Evolutionary conservation across 2,113 vertebrate genomes (phyloP), one percentile per base, ranked within the genome.

Genomic region (Emydura subglobosa): DNA sequence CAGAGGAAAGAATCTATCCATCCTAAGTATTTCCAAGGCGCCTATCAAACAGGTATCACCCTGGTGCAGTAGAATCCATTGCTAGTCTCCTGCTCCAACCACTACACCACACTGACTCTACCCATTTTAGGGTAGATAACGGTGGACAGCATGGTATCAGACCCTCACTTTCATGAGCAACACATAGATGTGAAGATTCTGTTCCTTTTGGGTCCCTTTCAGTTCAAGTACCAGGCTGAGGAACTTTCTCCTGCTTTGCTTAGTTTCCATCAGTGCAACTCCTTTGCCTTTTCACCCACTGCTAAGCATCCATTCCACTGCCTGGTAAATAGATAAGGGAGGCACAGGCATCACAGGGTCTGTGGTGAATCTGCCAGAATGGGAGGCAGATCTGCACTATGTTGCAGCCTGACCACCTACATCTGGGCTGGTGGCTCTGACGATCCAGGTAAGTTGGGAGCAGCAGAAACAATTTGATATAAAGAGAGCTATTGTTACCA

Each of bases 401-500:
- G 24, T n/a, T 54, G 80, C 39, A 57, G 34, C 68, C 74, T 47
- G 25, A 25, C 39, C 50, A 27, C 29, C 85, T 57, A 27, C 68
- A 22, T 21, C 65, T 88, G 7, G 76, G 47, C 57, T 42, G 53
- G 10, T 54, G 34, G 24, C 31, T 57, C n/a, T 29, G 90, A 51
- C 16, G 25, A 79, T 31, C 61, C 31, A n/a, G 34, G 61, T 13
- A 29, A 2, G 16, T 47, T 7, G 1, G 47, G 55, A 81, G 42
- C 54, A 91, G 86, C 57, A 88, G 50, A 12, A 83, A n/a, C n/a
- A 83, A n/a, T 10, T 85, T 2, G 4, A 4, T 54, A 25, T 53
- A 25, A 65, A 92, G 91, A 39, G 72, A 92, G 24, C 1, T 93
- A 91, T 90, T 79, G 19, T 34, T 76, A 13, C 55, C 85, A 61